Evolutionary conservation across 2,797 vertebrate species (phyloP).

Genomic region (Xenentodon cancila): DNA sequence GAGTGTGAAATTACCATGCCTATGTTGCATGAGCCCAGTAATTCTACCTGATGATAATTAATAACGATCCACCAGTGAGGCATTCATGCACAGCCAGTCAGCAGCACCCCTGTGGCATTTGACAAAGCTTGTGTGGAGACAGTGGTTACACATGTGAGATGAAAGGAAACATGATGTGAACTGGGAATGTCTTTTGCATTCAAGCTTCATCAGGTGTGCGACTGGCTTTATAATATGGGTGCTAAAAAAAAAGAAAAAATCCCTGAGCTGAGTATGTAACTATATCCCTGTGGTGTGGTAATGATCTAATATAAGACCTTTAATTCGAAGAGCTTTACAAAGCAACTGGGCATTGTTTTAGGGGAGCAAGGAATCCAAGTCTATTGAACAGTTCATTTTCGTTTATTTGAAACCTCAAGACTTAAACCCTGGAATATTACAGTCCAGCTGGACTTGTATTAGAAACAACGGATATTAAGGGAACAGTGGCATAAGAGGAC

Average conservation of each 20-base stretch:
- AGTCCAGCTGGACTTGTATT: no score
- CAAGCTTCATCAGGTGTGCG: constrained; percentile 81
- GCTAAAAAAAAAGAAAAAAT: constrained; percentile 24
- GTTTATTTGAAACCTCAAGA: constrained; percentile 24
- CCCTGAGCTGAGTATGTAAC: not conserved
- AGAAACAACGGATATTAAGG: no score
- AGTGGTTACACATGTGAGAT: constrained; percentile 65
- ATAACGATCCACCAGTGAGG: constrained; percentile 72
- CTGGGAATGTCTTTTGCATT: constrained; percentile 77
- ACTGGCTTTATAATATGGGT: constrained; percentile 78
- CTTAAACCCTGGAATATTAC: no score
- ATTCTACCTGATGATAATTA: constrained; percentile 80
- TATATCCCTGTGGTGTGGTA: constrained; percentile 54
- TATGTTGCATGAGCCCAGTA: constrained; percentile 69
- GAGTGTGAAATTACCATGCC: constrained; percentile 60
- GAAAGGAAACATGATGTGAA: constrained; percentile 63
- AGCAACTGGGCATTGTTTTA: constrained; percentile 52
- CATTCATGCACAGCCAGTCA: constrained; percentile 62
- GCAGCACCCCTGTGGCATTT: constrained; percentile 55
- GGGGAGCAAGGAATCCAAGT: constrained; percentile 55
- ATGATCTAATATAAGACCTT: constrained; percentile 63
- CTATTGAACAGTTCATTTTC: constrained; percentile 70
- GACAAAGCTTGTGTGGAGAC: constrained; percentile 54
- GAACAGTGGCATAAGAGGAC: no score
- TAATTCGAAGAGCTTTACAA: constrained; percentile 43